Conservation (phyloP, 2,113 vertebrate species). For the Telmatochromis sp. region DNA sequence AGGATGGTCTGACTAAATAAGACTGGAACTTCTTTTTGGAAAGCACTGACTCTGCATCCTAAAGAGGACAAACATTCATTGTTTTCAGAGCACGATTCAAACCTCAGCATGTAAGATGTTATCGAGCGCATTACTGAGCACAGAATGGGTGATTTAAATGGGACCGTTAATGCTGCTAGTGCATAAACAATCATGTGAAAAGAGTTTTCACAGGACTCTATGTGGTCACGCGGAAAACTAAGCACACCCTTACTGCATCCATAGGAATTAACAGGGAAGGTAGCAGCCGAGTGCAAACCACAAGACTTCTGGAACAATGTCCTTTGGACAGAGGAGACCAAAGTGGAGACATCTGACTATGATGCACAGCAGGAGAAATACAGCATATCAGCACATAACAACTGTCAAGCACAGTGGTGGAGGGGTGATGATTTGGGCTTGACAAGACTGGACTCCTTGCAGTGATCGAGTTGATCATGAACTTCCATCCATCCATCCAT, state of each 20-base stretch:
- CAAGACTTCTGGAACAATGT: background rate
- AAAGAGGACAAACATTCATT: background rate
- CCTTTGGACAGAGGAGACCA: background rate
- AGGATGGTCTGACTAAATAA: background rate
- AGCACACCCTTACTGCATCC: background rate
- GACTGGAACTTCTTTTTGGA: background rate
- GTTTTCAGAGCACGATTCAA: background rate
- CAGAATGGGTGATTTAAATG: background rate
- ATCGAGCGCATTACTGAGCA: background rate
- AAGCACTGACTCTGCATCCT: background rate
- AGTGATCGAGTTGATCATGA: background rate
- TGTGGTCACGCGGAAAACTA: background rate
- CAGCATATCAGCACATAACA: background rate
- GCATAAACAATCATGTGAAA: background rate
- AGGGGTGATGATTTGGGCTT: background rate
- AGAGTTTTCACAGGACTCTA: background rate
- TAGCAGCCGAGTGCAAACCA: background rate
- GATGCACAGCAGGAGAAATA: background rate
- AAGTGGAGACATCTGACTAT: background rate
- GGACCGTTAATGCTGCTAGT: background rate
- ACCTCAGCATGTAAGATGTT: background rate
- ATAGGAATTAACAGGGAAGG: background rate
- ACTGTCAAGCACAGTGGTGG: background rate
- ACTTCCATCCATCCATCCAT: no score
- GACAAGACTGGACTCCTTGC: background rate